Conservation (phyloP, 2,797 vertebrate genomes). For the Notamacropus eugenii region DNA sequence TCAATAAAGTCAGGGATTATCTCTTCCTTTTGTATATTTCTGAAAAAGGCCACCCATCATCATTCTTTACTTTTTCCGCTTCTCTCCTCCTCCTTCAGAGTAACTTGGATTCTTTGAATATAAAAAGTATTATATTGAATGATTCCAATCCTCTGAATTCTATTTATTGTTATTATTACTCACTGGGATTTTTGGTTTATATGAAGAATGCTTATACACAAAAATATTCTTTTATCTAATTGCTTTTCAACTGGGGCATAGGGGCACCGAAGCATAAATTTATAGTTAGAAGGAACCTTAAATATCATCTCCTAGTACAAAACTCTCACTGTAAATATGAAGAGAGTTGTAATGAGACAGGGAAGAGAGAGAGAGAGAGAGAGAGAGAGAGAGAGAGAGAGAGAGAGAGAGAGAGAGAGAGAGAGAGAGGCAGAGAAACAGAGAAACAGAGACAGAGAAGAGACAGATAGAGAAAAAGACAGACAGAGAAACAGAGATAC, state of each 20-base stretch:
- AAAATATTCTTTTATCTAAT: background rate
- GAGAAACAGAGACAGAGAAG: no score
- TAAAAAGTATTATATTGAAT: background rate
- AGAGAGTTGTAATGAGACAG: background rate
- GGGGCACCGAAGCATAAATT: background rate
- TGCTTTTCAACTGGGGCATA: background rate
- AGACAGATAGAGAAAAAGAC: no score
- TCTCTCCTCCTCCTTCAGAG: background rate
- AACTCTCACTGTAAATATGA: background rate
- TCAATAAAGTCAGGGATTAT: background rate
- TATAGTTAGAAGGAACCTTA: background rate
- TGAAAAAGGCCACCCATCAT: background rate
- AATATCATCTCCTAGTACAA: background rate
- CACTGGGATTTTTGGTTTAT: background rate
- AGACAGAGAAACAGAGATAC: no score
- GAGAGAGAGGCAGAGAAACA: rapidly evolving
- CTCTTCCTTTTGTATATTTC: background rate
- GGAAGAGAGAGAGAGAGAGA: background rate
- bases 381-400: background rate
- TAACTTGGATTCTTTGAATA: background rate
- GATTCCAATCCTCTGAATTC: background rate
- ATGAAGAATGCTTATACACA: background rate
- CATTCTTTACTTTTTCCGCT: background rate
- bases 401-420: background rate
- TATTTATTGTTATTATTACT: background rate